Percentiles rank a stretch among this genome's conserved stretches.
Evolutionary conservation across 2,888 invertebrate species (phyloP).

Genomic region (Agrotis ipsilon): DNA sequence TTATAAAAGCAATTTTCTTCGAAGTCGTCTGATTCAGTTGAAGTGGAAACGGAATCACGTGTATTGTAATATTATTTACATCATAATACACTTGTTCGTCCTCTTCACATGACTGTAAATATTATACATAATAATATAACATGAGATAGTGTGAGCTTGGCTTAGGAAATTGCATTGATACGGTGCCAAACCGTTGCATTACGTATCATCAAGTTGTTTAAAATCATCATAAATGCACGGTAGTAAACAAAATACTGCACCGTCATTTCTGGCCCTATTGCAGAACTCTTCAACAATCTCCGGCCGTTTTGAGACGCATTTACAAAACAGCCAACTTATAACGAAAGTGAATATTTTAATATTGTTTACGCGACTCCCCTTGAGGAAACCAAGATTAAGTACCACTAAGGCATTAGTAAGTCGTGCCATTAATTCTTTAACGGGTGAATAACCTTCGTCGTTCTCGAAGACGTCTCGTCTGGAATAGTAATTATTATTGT

Average conservation of each 20-base stretch:
- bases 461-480: conserved; percentile 81
- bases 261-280: conserved; percentile 8
- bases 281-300: conserved; percentile 3
- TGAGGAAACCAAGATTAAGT: conserved; percentile 80
- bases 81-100: conserved; percentile 37
- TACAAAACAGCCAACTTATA: conserved; percentile 52
- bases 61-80: conserved; percentile 29
- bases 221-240: conserved; percentile 27
- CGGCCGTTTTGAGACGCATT: conserved; percentile 21
- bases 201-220: conserved; percentile 35
- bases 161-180: conserved; percentile 53
- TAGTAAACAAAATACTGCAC: conserved; percentile 20
- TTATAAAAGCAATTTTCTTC: conserved; percentile 50
- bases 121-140: conserved; percentile 7
- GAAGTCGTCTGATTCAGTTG: conserved; percentile 46
- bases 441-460: conserved; percentile 85
- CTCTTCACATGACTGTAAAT: conserved; percentile 33
- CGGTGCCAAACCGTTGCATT: conserved; percentile 55
- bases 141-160: conserved; percentile 45
- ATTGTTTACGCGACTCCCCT: conserved; percentile 74
- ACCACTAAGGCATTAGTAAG: conserved; percentile 79
- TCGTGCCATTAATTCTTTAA: conserved; percentile 84
- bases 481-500: conserved; percentile 87
- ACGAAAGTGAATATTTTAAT: conserved; percentile 66
- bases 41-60: conserved; percentile 47